These are phyloP conservation scores for Cochlearius cochlearius DNA, from an alignment of 2,113 vertebrate species.

Conservation along the genomic window DNA sequence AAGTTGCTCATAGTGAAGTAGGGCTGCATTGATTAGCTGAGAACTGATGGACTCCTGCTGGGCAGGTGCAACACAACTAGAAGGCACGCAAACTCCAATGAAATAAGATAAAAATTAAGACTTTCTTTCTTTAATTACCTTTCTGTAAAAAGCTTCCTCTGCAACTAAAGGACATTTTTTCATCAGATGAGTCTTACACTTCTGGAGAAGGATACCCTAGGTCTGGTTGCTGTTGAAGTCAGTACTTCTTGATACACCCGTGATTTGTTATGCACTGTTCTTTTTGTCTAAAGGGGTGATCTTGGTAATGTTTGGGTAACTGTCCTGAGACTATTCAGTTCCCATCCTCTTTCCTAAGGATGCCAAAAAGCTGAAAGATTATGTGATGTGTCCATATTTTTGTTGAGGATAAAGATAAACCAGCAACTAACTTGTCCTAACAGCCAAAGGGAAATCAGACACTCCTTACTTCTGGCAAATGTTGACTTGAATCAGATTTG, in stretches of 20 bases:
- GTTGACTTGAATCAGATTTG: conserved; percentile 10
- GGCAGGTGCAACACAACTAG: background rate
- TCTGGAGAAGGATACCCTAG: background rate
- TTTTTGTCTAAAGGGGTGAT: background rate
- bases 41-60: background rate
- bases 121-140: background rate
- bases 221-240: background rate
- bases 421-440: background rate
- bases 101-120: background rate
- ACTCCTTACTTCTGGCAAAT: background rate
- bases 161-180: background rate
- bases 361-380: background rate
- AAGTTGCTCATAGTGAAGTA: background rate
- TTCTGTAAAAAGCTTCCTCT: background rate
- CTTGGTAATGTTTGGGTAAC: background rate
- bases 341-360: background rate
- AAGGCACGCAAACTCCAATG: background rate
- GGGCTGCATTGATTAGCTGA: background rate
- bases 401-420: background rate
- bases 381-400: background rate
- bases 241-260: background rate
- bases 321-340: background rate
- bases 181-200: background rate
- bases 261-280: background rate
- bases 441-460: background rate